Evolutionary conservation across 2,888 invertebrate species (phyloP).

Genomic region (Apamea sordens): DNA sequence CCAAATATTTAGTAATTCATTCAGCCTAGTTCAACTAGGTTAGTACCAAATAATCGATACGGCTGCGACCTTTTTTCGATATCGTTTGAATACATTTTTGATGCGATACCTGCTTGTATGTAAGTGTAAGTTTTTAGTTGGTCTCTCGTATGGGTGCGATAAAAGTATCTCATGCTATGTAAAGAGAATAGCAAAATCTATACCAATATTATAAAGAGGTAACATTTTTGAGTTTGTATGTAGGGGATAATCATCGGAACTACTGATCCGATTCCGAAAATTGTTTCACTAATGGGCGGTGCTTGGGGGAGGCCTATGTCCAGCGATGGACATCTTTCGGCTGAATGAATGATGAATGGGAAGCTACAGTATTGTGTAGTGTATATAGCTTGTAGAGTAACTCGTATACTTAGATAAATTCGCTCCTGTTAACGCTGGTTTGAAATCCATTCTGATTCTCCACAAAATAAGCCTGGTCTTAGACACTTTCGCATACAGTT

Average conservation of each 20-base stretch:
- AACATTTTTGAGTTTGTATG: background rate
- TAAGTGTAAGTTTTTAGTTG: background rate
- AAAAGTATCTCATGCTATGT: background rate
- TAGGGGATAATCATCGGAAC: background rate
- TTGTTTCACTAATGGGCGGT: background rate
- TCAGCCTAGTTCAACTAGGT: conserved; percentile 37
- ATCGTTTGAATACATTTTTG: conserved; percentile 40
- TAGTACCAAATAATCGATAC: conserved; percentile 49
- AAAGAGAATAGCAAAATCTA: background rate
- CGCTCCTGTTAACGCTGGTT: background rate
- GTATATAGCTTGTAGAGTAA: background rate
- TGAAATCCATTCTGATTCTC: background rate
- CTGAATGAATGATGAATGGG: too few relatives aligned
- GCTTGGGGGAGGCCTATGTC: too few relatives aligned
- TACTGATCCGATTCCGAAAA: background rate
- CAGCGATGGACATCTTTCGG: too few relatives aligned
- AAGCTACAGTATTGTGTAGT: background rate
- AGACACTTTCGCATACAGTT: background rate
- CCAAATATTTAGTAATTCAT: conserved; percentile 54
- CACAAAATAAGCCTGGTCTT: background rate
- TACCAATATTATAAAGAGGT: background rate
- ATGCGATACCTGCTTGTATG: background rate
- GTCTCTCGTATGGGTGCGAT: background rate
- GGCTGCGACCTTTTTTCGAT: conserved; percentile 37
- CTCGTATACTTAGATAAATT: too few relatives aligned